Base-by-base conservation (phyloP, 2,888 invertebrate genomes). In the Plebejus anna region DNA sequence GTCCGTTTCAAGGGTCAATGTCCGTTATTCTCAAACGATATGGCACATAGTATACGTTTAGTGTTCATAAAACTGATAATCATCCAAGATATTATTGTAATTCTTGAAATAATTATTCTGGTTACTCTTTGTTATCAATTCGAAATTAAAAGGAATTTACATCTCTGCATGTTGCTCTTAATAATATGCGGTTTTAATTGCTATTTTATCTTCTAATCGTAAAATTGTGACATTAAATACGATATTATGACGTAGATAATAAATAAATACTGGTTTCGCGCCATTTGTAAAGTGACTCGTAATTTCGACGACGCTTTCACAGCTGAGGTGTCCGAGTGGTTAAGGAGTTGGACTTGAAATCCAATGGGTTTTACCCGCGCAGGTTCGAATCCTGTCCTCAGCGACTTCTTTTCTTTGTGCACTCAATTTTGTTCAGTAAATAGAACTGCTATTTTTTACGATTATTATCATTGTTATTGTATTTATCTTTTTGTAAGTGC, bases 301-400 rank as follows among this genome's bases (percentile, higher is more conserved):
- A 22, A 71, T 71, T 71, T 71, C 71, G 42, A n/a, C 16, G 1
- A 1, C 22, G 22, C 16, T 16, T 1, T n/a, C 36, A 11, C 72
- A 84, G 94, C 94, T 93, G 92, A 92, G 93, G 93, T 94, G 92
- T 94, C 93, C 93, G 93, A 93, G 93, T 94, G 94, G 93, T 94
- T 93, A 94, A 92, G 92, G 93, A 94, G 93, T 93, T 94, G 92
- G 92, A 94, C 94, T 94, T 93, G 93, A 94, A 94, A 94, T 94
- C 93, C 93, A 94, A 94, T 94, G 94, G 94, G 94, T 94, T 92
- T 81, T 94, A 90, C 94, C 94, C 94, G 94, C 94, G 94, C 94
- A 94, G 94, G 93, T 94, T 94, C 94, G 94, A 94, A 94, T 94
- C 94, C 93, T 94, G 94, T 94, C 86, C 89, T 89, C 89, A 89